Percentiles rank a stretch among this genome's conserved stretches.
Conservation (phyloP, 2,113 vertebrate genomes). For the Apistogramma diplotaenia region DNA sequence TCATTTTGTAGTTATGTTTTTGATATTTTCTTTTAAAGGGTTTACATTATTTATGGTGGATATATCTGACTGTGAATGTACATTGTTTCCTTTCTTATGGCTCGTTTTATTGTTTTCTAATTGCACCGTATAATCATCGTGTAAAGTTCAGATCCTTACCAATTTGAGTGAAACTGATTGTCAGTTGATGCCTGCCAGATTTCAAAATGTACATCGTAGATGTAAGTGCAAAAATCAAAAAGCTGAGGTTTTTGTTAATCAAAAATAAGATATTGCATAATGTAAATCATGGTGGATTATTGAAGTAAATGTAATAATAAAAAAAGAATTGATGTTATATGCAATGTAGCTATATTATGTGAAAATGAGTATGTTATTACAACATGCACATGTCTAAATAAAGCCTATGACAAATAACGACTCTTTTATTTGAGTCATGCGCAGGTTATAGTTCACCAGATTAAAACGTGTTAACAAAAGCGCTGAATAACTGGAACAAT, state of each 20-base stretch:
- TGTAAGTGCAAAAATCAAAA: constrained; percentile 59
- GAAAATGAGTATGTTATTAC: constrained; percentile 73
- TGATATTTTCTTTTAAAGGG: constrained; percentile 10
- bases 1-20: constrained; percentile 28
- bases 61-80: constrained; percentile 71
- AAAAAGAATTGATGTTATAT: constrained; percentile 73
- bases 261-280: constrained; percentile 49
- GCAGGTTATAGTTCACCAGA: background rate
- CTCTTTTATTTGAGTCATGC: background rate
- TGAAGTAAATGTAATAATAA: constrained; percentile 66
- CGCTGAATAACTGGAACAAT: background rate
- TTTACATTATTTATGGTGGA: constrained; percentile 54
- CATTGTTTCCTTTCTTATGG: constrained; percentile 28
- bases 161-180: constrained; percentile 60
- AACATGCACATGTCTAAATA: constrained; percentile 76
- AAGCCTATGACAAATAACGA: constrained; percentile 68
- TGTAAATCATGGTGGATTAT: constrained; percentile 72
- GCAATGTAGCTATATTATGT: constrained; percentile 77
- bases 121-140: constrained; percentile 63
- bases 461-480: background rate
- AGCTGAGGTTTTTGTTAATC: constrained; percentile 37
- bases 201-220: constrained; percentile 52
- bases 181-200: constrained; percentile 70
- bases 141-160: constrained; percentile 49
- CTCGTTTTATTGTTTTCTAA: constrained; percentile 54